Evolutionary conservation across 92 coral and sea anemone species (phyloP), one percentile per base, ranked within the genome.

Genomic region (Isaurus tuberculatus): DNA sequence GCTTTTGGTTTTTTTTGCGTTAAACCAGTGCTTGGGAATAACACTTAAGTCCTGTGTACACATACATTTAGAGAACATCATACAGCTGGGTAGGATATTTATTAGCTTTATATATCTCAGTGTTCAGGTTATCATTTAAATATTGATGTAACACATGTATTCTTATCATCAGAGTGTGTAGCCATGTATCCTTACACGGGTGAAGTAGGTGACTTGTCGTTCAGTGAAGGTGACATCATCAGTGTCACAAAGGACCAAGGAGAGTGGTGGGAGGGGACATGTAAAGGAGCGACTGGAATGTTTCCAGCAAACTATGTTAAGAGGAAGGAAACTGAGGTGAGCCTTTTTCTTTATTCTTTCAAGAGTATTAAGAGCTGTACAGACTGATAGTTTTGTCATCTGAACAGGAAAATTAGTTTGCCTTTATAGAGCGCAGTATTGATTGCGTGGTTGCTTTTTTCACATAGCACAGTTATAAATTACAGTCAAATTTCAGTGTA

Each of bases 291-390:
- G 22, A 34, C 75, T 11, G 99, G 99, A 43, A 89, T 94, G 72
- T 96, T 96, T 74, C 99, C 99, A 49, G 99, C 99, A 3, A 96
- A 96, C 86, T 96, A 96, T 49, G 99, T 96, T 70, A 96, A 94
- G 85, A 94, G 66, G 79, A 92, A 86, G 27, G 99, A 96, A 23
- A 68, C 87, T 36, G 98, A 95, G 98, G 98, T 93, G 86, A 53
- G 31, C 20, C 26, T 0, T 25, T 51, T 15, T 5, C 33, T 3
- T 5, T 16, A 70, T 22, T 37, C 49, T 22, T 55, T 0, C 6
- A 17, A 19, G 22, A 19, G 23, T 55, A 19, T 19, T 19, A 55
- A 19, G 7, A 6, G 4, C 22, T 5, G n/a, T 19, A 27, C 13
- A 64, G 16, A 10, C 17, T 27, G 32, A 26, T 3, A 28, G 32